Base-by-base conservation (phyloP, 2,888 invertebrate species). In the Perizoma flavofasciatum region DNA sequence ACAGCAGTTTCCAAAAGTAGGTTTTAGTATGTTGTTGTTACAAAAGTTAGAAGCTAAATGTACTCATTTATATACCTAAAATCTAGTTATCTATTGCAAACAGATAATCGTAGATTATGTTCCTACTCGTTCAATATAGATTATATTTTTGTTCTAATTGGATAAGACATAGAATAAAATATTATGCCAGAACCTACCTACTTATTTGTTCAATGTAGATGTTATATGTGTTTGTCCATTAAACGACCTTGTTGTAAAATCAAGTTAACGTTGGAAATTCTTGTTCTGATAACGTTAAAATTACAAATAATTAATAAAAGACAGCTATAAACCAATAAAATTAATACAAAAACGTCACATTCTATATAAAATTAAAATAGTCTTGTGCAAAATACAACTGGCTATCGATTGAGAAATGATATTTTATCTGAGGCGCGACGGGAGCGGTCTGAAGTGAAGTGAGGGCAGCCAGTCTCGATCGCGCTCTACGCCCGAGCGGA, bases 351-450 rank as follows among this genome's bases (percentile, higher is more conserved):
- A 72, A 68, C 63, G 59, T 64, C 53, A 63, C 56, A 60, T 67
- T 66, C 63, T 69, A 69, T 61, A 63, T 33, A 61, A 53, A 54
- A 71, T 68, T 68, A 67, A 67, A 67, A 68, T 61, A 75, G 61
- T 61, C 60, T 72, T 74, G 75, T 74, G 78, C 75, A 74, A 78
- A 77, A 76, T 71, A 71, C 72, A 81, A 78, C 76, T 72, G 71
- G 79, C 80, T 79, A 80, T 81, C 79, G 82, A 82, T 85, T 79
- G 80, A 81, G 81, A 83, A 83, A 83, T 77, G 71, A 69, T 71
- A 70, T 76, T 73, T 78, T 79, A 81, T 82, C 78, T 75, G 68
- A 67, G 52, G 57, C 61, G 67, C 68, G 65, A 61, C 56, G 67
- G 67, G 61, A 76, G 72, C 69, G 68, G 68, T 49, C 64, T 56